These are phyloP conservation scores for Aphidius ervi DNA, from an alignment of 1,140 invertebrate genomes.

Conservation along the genomic window DNA sequence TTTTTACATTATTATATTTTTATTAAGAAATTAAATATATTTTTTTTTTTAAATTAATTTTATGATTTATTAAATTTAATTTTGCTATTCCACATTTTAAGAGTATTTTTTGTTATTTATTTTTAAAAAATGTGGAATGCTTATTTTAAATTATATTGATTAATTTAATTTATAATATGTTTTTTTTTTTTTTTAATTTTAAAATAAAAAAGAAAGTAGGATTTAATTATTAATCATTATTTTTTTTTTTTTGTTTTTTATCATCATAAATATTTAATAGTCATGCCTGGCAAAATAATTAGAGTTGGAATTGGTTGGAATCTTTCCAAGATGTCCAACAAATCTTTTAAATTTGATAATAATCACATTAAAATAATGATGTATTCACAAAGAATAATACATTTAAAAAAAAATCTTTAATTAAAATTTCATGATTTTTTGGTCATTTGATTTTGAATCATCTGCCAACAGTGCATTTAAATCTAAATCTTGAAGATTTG, in stretches of 20 bases:
- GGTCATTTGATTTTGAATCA: constrained; percentile 28
- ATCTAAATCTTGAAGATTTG: constrained; percentile 43
- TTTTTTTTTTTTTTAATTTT: too few species aligned
- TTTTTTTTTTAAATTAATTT: too few species aligned
- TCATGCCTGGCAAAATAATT: constrained; percentile 7
- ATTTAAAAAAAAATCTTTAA: too few species aligned
- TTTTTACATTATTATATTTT: too few species aligned
- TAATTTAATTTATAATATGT: too few species aligned
- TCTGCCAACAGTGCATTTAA: constrained; percentile 45
- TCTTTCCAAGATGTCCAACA: constrained; percentile 41
- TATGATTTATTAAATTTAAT: too few species aligned
- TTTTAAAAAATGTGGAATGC: background rate
- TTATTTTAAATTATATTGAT: too few species aligned
- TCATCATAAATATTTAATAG: constrained; percentile 3
- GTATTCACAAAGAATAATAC: constrained; percentile 17
- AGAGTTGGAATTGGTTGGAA: constrained; percentile 34
- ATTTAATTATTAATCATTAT: too few species aligned
- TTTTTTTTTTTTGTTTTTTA: constrained; percentile 4
- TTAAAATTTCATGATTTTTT: constrained; percentile 27
- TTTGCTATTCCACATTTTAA: too few species aligned
- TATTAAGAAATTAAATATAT: too few species aligned
- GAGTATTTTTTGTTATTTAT: background rate
- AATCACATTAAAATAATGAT: constrained; percentile 25
- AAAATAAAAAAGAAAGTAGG: too few species aligned
- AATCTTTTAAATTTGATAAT: constrained; percentile 7